Evolutionary conservation across 2,888 invertebrate species (phyloP).

Genomic region (Rhingia rostrata): DNA sequence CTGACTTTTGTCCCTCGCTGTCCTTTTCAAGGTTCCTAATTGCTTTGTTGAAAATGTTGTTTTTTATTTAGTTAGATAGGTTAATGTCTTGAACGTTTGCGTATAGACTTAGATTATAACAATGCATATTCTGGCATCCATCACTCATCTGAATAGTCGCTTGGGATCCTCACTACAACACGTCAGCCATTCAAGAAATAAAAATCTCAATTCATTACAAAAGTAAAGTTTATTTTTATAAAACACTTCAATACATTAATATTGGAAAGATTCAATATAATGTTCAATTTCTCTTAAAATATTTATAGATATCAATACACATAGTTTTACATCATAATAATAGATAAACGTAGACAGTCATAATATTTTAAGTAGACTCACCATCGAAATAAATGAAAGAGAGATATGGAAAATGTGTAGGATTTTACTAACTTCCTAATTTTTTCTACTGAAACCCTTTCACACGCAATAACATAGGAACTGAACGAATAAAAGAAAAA

Average conservation of each 20-base stretch:
- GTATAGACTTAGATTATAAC: no score
- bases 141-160: not conserved
- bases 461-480: conserved; percentile 9
- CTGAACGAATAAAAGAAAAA: not conserved
- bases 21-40: no score
- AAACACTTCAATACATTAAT: conserved; percentile 31
- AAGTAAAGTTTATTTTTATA: conserved; percentile 38
- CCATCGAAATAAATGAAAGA: conserved; percentile 26
- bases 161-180: not conserved
- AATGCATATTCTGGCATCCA: no score
- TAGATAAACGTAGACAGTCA: conserved; percentile 7
- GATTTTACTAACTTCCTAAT: not conserved
- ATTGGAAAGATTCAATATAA: conserved; percentile 21
- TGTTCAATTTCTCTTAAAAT: not conserved
- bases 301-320: conserved; percentile 15
- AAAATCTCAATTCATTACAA: not conserved
- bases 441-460: conserved; percentile 3
- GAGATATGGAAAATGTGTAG: not conserved
- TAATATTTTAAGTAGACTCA: conserved; percentile 47
- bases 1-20: no score
- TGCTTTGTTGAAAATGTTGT: no score
- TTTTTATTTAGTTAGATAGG: no score
- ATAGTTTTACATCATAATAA: conserved; percentile 13
- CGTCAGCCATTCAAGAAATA: not conserved
- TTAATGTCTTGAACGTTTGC: no score